Evolutionary conservation across 2,888 invertebrate genomes (phyloP), one percentile per base, ranked within the genome.

Genomic region (Melinaea menophilus): DNA sequence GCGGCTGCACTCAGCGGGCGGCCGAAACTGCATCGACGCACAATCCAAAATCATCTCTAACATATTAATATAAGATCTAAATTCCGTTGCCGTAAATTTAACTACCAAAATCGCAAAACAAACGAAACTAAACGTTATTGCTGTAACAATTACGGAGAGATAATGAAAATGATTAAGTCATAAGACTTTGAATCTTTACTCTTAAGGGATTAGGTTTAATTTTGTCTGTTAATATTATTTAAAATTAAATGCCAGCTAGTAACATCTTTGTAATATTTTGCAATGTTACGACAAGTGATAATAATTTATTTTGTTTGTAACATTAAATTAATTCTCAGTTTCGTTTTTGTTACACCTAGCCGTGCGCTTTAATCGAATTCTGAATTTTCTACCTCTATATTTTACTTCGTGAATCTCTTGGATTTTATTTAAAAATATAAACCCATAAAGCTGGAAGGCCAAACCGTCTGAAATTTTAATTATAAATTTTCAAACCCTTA

Each of bases 111-210:
- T 81, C 79, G 81, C 82, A 85, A 87, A 86, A 86, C 86, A 86
- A 87, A 87, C 82, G 73, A 81, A 86, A 87, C 84, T 82, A 85
- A 84, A 84, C 79, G 79, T 75, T 84, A 81, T 80, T 76, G 79
- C 80, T 80, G 79, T 81, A 81, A 86, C 84, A 87, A 88, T 88
- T 88, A 88, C 84, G 81, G 79, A 82, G 76, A 75, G 75, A 82
- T 85, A 86, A 84, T 85, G 79, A 82, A 61, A 84, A 76, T 65
- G 63, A 37, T 66, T 13, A 46, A 35, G 3, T 13, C 61, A 62
- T 61, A 63, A 56, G 55, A 73, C 69, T 76, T 73, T 75, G 45
- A 65, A 69, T 74, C 73, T 69, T 81, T 70, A 9, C 0, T 0
- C 0, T 11, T 46, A 2, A 4, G 1, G 0, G 0, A 48, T 77